Evolutionary conservation across 2,888 invertebrate species (phyloP).

Genomic region (Mythimna pallens): DNA sequence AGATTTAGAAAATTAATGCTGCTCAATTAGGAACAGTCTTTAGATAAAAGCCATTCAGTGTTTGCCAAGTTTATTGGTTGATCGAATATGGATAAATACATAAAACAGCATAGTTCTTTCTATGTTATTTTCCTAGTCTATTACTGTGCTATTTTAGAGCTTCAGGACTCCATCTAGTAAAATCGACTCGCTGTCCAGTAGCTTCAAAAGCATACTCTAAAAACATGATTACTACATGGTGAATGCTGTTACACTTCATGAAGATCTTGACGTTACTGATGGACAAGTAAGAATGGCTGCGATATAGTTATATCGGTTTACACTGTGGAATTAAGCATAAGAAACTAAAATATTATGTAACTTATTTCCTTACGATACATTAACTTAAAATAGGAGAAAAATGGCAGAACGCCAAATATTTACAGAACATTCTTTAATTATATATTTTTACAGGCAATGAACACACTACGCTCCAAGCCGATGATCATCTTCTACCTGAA

Average conservation of each 20-base stretch:
- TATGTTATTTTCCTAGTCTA: neutral
- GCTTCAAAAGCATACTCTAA: too few species aligned
- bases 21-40: too few species aligned
- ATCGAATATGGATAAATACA: too few species aligned
- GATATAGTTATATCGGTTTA: neutral
- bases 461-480: slow-evolving; percentile 94
- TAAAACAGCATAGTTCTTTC: too few species aligned
- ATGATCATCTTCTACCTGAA: slow-evolving; percentile 97
- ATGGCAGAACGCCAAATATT: slow-evolving; percentile 42
- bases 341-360: too few species aligned
- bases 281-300: neutral
- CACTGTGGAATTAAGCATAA: neutral
- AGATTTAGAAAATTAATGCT: too few species aligned
- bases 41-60: too few species aligned
- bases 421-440: neutral
- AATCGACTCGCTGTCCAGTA: neutral
- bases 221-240: too few species aligned
- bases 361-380: neutral
- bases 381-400: slow-evolving; percentile 20
- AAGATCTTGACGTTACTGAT: neutral
- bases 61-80: too few species aligned
- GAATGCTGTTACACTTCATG: too few species aligned
- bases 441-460: slow-evolving; percentile 92
- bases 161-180: neutral
- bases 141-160: neutral